A percentile compares a stretch with the other conserved stretches of the same genome.
Evolutionary conservation across 2,888 invertebrate species (phyloP).

Genomic region (Spodoptera picta): DNA sequence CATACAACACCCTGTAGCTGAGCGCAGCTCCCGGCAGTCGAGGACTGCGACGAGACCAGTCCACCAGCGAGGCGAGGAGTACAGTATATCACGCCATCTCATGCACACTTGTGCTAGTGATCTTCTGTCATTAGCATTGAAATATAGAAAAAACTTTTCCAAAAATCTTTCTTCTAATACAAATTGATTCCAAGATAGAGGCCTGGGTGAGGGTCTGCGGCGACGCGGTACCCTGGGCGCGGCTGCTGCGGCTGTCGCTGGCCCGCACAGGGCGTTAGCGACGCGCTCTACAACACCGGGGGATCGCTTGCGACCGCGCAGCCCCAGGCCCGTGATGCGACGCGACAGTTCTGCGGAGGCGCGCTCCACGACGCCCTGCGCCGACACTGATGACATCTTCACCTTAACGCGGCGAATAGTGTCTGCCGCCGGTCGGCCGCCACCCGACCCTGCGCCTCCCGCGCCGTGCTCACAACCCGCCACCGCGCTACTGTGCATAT

Average conservation of each 20-base stretch:
- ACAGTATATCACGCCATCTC: constrained; percentile 96
- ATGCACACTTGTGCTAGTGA: constrained; percentile 95
- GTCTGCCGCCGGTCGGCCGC: constrained; percentile 79
- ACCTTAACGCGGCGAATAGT: constrained; percentile 85
- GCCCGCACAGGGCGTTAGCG: constrained; percentile 95
- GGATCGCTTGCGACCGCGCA: constrained; percentile 90
- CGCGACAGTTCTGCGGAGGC: constrained; percentile 96
- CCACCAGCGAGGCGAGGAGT: constrained; percentile 96
- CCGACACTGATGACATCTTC: constrained; percentile 94
- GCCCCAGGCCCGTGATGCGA: constrained; percentile 94
- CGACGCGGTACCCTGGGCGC: constrained; percentile 79
- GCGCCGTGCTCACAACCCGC: constrained; percentile 84
- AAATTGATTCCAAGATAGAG: constrained; percentile 92
- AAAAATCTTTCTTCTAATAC: constrained; percentile 96
- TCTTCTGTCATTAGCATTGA: constrained; percentile 93
- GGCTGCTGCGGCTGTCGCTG: constrained; percentile 79
- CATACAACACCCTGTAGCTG: constrained; percentile 85
- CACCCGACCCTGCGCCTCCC: constrained; percentile 72
- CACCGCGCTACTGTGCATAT: constrained; percentile 75
- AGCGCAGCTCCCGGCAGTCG: constrained; percentile 94
- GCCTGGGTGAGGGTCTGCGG: constrained; percentile 87
- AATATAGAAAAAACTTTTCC: constrained; percentile 94
- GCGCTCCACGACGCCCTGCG: constrained; percentile 96
- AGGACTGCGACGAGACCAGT: constrained; percentile 94
- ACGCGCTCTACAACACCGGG: constrained; percentile 95